A percentile compares a stretch with the other conserved stretches of the same genome.
Conservation (phyloP, 2,797 vertebrate species). For the Acrossocheilus fasciatus region DNA sequence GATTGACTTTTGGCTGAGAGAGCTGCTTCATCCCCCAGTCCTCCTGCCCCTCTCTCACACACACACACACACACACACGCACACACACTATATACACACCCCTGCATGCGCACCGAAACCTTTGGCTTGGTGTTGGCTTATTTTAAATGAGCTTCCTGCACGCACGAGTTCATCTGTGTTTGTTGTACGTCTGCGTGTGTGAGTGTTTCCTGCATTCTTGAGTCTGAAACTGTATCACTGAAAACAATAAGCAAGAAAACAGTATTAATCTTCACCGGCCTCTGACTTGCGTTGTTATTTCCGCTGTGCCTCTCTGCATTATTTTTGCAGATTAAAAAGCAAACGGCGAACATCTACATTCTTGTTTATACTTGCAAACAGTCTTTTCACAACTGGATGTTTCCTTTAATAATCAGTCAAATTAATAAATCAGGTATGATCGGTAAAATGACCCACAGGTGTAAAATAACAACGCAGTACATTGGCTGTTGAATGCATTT, state of each 20-base stretch:
- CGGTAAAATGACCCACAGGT: neutral
- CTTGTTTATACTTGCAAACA: neutral
- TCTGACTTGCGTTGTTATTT: conserved; percentile 65
- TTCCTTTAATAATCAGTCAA: conserved; percentile 49
- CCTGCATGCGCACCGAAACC: conserved; percentile 48
- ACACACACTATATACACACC: neutral
- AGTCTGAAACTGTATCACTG: conserved; percentile 31
- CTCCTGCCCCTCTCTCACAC: neutral
- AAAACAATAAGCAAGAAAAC: conserved; percentile 34
- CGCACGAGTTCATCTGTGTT: conserved; percentile 28
- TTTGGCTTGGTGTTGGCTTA: conserved; percentile 17
- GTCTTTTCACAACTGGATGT: neutral
- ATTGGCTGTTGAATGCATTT: conserved; percentile 30
- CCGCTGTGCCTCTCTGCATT: conserved; percentile 69
- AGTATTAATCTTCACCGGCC: conserved; percentile 67
- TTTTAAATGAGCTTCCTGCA: conserved; percentile 31
- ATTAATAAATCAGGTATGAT: neutral
- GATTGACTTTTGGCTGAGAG: conserved; percentile 46
- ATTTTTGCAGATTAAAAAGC: conserved; percentile 66
- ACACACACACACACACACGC: neutral
- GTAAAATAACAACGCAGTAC: conserved; percentile 20
- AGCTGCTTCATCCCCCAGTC: conserved; percentile 9
- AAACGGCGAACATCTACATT: conserved; percentile 47
- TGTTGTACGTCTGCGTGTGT: conserved; percentile 16
- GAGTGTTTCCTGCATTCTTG: neutral